phyloP scores from a whole-genome alignment of 2,797 vertebrate species.

The Lacerta bilineata region DNA sequence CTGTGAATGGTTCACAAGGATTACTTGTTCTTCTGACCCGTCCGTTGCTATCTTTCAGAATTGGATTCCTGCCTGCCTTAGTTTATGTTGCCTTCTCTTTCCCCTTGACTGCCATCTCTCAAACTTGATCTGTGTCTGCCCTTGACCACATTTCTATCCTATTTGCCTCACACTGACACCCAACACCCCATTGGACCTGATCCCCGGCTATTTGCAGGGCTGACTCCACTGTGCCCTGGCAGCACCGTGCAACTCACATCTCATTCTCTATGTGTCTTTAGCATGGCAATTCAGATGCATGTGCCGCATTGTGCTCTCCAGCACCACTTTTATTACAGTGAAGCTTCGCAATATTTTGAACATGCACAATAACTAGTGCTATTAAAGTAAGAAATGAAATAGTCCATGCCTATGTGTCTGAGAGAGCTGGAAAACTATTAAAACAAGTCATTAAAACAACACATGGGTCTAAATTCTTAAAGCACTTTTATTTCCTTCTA shows the following conservation, averaged over 20 bases:
- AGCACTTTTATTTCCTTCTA: background rate
- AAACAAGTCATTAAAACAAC: background rate
- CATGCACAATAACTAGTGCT: background rate
- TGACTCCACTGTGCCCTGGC: background rate
- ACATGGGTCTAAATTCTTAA: background rate
- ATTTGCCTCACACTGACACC: background rate
- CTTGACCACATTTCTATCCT: background rate
- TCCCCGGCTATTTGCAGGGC: background rate
- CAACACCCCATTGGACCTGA: background rate
- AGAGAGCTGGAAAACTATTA: background rate
- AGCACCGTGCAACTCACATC: background rate
- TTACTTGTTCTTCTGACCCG: no score
- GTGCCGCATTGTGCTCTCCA: background rate
- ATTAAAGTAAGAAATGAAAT: background rate
- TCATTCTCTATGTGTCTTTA: background rate
- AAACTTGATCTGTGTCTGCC: background rate
- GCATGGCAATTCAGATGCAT: background rate
- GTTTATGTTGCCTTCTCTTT: no score
- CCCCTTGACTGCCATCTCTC: no score
- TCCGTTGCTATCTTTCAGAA: no score
- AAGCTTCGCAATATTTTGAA: background rate
- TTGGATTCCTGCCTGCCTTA: no score
- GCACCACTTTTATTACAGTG: background rate
- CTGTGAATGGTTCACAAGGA: background rate
- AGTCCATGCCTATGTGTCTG: background rate